phyloP scores from a whole-genome alignment of 1,140 invertebrate genomes.

The Drepana arcuata region DNA sequence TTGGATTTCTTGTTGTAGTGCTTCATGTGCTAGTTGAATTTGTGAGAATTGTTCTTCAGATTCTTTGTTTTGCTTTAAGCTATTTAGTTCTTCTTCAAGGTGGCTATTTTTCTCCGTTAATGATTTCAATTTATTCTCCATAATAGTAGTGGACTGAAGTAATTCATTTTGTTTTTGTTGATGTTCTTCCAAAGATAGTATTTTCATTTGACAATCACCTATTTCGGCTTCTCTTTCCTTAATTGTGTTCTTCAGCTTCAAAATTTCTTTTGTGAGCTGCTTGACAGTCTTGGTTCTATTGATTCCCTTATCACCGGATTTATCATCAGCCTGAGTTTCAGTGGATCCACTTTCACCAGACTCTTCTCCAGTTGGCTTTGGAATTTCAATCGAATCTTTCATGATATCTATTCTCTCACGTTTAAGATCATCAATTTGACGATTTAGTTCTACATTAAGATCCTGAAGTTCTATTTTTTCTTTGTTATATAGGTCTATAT shows the following conservation, averaged over 20 bases:
- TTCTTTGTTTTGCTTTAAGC: conserved; percentile 35
- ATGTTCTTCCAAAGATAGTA: conserved; percentile 60
- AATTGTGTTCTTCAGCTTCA: conserved; percentile 63
- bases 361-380: conserved; percentile 42
- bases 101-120: conserved; percentile 46
- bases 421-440: conserved; percentile 62
- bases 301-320: conserved; percentile 40
- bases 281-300: conserved; percentile 58
- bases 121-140: conserved; percentile 42
- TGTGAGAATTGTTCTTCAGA: conserved; percentile 28
- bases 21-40: conserved; percentile 25
- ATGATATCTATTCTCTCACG: conserved; percentile 50
- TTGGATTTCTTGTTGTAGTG: conserved; percentile 44
- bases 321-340: conserved; percentile 46
- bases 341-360: conserved; percentile 21
- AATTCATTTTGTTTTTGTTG: conserved; percentile 56
- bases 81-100: conserved; percentile 51
- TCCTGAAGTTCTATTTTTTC: conserved; percentile 71
- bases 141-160: conserved; percentile 28
- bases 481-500: conserved; percentile 72
- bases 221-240: conserved; percentile 72
- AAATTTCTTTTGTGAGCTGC: conserved; percentile 68
- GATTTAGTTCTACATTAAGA: conserved; percentile 42
- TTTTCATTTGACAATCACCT: conserved; percentile 66
- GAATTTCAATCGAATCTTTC: conserved; percentile 53